Percentiles rank a stretch among this genome's conserved stretches.
phyloP scores from a whole-genome alignment of 2,113 vertebrate species.

The Amia ocellicauda region DNA sequence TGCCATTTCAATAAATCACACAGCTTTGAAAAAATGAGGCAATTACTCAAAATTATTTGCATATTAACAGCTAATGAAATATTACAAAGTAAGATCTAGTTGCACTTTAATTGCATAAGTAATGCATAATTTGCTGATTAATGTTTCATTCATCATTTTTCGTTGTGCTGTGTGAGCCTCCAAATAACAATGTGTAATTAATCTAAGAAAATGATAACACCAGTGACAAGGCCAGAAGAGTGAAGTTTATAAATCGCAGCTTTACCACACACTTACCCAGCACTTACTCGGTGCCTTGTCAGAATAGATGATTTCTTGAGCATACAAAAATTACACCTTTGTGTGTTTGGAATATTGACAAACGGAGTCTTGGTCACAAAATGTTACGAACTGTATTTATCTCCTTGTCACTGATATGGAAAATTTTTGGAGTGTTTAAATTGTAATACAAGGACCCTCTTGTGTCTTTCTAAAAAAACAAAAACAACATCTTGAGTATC shows the following conservation, averaged over 20 bases:
- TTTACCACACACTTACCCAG: constrained; percentile 30
- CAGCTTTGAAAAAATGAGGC: constrained; percentile 89
- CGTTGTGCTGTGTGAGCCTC: constrained; percentile 57
- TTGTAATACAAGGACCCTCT: too few species aligned
- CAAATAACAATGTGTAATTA: constrained; percentile 70
- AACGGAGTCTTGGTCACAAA: too few species aligned
- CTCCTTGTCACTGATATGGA: too few species aligned
- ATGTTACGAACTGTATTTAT: too few species aligned
- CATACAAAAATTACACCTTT: not conserved
- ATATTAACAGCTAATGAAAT: constrained; percentile 90
- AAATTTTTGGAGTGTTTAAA: too few species aligned
- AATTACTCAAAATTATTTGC: constrained; percentile 97
- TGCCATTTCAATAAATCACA: constrained; percentile 79
- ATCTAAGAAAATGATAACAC: constrained; percentile 43
- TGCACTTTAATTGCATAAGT: constrained; percentile 92
- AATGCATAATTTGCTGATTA: constrained; percentile 98
- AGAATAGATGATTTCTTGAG: not conserved
- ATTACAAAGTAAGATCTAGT: constrained; percentile 91
- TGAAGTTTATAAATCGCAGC: constrained; percentile 42
- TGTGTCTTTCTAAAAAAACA: too few species aligned
- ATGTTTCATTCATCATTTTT: constrained; percentile 83
- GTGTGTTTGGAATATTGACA: not conserved
- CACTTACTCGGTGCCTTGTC: not conserved
- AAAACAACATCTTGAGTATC: too few species aligned
- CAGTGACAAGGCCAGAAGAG: constrained; percentile 30